These are phyloP conservation scores for Phalacrocorax brasilianus DNA, from an alignment of 2,113 vertebrate genomes.

Conservation along the genomic window DNA sequence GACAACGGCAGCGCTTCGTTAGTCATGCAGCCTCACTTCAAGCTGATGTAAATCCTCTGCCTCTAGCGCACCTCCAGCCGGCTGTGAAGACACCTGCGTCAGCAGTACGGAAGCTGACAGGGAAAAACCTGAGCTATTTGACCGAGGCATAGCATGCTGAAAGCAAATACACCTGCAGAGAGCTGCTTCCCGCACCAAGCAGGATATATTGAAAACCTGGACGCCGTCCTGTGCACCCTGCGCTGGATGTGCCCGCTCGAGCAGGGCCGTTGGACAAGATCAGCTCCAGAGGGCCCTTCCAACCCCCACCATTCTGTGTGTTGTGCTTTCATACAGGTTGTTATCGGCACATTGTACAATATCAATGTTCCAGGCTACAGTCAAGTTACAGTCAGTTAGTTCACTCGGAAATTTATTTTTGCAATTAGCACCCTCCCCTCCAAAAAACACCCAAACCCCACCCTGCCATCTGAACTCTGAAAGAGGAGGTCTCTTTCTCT, in stretches of 20 bases:
- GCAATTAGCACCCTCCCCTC: not conserved
- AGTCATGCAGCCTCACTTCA: accelerated
- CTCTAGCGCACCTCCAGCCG: not conserved
- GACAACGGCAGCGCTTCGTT: not conserved
- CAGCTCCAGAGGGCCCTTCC: no score
- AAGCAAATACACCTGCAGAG: not conserved
- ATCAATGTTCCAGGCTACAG: not conserved
- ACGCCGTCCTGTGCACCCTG: no score
- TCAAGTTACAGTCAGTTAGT: not conserved
- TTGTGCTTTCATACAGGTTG: not conserved
- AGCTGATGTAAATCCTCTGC: not conserved
- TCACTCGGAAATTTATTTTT: not conserved
- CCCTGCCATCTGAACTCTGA: not conserved
- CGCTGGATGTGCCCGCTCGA: not conserved
- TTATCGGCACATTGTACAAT: not conserved
- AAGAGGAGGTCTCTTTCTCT: not conserved
- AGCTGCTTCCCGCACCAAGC: not conserved
- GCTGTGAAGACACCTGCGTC: accelerated
- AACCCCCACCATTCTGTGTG: not conserved
- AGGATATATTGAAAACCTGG: not conserved
- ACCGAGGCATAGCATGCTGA: not conserved
- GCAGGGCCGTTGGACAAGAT: not conserved
- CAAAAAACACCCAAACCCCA: not conserved
- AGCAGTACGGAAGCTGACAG: not conserved
- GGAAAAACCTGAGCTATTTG: not conserved